Base-by-base conservation (phyloP, 1,140 invertebrate genomes). In the Eubasilissa regina region DNA sequence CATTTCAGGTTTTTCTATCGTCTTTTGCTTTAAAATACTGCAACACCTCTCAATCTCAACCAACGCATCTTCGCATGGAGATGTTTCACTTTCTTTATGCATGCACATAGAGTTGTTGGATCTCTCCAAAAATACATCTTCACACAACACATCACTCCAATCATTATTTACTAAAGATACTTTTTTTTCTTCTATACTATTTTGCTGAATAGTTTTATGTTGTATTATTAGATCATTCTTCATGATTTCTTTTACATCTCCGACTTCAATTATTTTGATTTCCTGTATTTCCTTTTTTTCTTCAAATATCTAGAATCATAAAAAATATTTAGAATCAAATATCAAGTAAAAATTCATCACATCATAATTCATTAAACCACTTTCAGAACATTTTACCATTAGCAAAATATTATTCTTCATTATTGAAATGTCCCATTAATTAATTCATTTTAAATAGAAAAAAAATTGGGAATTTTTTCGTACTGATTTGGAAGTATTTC, bases 51-150 rank as follows among this genome's bases (percentile, higher is more conserved):
- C 68, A 25, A 73, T 73, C 25, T 73, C 68, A n/a, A 25, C 10
- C 11, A 73, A 13, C 51, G 68, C 21, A 55, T 73, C 51, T 55
- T 73, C 68, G 25, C 53, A 73, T 10, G 47, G 47, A n/a, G 68
- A 43, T 8, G 12, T 7, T 73, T 73, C 47, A 15, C 35, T 55
- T 11, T 73, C 68, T 35, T 73, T 73, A 12, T 74, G 21, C 35
- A 74, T 8, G n/a, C 70, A 74, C 4, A 74, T 55, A 11, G 70
- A 74, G 43, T 74, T 25, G 15, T 74, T 74, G 4, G 70, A 74
- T 74, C 70, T 13, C 43, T 74, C 70, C 51, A 74, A 15, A 43
- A 74, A 74, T 15, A 74, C 70, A 56, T 74, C 70, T 25, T 74
- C 53, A 56, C 70, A 74, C 13, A 74, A 43, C n/a, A 74, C 53